phyloP scores from a whole-genome alignment of 2,113 vertebrate genomes.

The Pangasianodon gigas region DNA sequence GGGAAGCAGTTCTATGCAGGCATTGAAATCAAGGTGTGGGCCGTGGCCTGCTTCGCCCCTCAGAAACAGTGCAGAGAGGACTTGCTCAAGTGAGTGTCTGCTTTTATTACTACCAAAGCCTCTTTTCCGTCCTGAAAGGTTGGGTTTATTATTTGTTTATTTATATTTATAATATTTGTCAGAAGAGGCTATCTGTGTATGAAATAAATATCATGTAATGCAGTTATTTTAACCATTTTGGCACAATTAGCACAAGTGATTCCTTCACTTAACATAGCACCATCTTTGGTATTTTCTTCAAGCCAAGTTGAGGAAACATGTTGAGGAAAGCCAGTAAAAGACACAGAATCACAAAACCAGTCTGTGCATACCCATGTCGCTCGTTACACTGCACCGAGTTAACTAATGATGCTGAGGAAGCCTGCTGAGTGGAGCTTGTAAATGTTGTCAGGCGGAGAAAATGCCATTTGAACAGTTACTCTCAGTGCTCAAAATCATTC shows the following conservation, averaged over 20 bases:
- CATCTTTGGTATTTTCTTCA: not conserved
- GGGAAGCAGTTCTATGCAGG: slow-evolving; percentile 99
- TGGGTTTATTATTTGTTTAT: not conserved
- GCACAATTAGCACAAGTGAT: not conserved
- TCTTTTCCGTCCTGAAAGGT: not conserved
- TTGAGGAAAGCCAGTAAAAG: not conserved
- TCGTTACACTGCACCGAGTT: not conserved
- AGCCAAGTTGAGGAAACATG: not conserved
- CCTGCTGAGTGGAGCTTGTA: not conserved
- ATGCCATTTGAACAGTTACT: not conserved
- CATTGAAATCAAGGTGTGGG: slow-evolving; percentile 99
- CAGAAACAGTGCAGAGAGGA: slow-evolving; percentile 98
- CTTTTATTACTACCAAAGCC: not conserved
- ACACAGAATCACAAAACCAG: not conserved
- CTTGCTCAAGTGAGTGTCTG: slow-evolving; percentile 90
- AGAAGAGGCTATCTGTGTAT: not conserved
- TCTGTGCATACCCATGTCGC: not conserved
- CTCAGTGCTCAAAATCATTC: not conserved
- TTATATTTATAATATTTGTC: too few relatives aligned
- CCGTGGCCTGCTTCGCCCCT: slow-evolving; percentile 97
- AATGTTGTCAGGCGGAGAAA: not conserved
- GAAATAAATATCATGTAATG: not conserved
- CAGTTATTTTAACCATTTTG: not conserved
- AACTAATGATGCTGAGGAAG: not conserved
- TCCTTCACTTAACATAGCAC: not conserved